Evolutionary conservation across 2,797 vertebrate species (phyloP), one percentile per base, ranked within the genome.

Genomic region (Thripadectes ignobilis): DNA sequence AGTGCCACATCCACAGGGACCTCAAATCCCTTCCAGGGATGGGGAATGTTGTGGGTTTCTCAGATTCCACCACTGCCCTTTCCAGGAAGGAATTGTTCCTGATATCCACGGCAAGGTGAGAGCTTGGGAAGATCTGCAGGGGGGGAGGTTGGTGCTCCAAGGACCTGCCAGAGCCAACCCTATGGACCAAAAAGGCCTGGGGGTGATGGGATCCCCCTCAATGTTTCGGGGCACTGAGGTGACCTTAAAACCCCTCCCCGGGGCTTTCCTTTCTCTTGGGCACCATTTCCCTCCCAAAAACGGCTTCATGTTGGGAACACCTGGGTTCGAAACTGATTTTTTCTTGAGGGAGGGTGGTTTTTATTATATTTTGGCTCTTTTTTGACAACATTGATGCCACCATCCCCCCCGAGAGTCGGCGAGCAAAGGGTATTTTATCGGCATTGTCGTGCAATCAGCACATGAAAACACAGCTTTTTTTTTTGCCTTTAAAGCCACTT

Each of bases 211-310:
- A 57, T 1, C 14, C 14, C 5, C 18, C 2, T 4, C 19, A 3
- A 0, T 0, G 3, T 4, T 30, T 14, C 9, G 2, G 41, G 29
- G 39, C 46, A 16, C 17, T 15, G 4, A 13, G 2, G 1, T 1
- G 0, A 11, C 77, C 62, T 61, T 32, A 15, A 39, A 36, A 2
- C 12, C 9, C 32, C 52, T 15, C 39, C 38, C 16, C 10, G 4
- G 10, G 13, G 4, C 7, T 38, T 45, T 18, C 36, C 38, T 36
- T 18, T 29, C 20, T 14, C 12, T 30, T 45, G 11, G 20, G 29
- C 38, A 32, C 18, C 2, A 0, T 2, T 67, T 63, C 12, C 43
- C 19, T 41, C 49, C 66, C 24, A 36, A 26, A 4, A 0, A 0
- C 1, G 1, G 21, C 12, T 71, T 19, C 4, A 0, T 0, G 3